Percentiles rank a stretch among this genome's conserved stretches.
Conservation (phyloP, 1,140 invertebrate genomes). For the Augochlora pura region DNA sequence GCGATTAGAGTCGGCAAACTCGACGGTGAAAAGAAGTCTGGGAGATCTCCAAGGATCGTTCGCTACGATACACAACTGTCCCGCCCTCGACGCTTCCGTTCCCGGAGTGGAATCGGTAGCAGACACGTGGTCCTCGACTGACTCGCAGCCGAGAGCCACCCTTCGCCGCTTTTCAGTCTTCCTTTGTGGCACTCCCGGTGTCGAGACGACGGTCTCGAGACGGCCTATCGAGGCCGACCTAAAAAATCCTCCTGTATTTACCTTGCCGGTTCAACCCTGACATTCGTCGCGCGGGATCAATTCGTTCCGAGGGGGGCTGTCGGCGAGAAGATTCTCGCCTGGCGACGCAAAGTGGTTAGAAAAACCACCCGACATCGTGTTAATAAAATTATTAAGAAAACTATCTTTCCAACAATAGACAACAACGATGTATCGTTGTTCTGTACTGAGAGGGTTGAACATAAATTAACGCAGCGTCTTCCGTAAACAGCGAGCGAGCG, state of each 20-base stretch:
- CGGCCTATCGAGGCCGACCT: conserved; percentile 3
- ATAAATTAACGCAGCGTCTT: no score
- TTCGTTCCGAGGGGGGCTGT: not conserved
- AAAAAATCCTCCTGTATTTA: conserved; percentile 19
- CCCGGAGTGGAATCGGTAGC: conserved; percentile 28
- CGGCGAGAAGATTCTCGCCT: no score
- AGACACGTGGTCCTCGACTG: conserved; percentile 35
- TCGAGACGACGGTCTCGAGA: conserved; percentile 13
- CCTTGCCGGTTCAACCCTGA: not conserved
- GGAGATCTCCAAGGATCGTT: conserved; percentile 9
- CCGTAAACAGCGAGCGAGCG: no score
- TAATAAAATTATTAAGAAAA: no score
- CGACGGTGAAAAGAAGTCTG: not conserved
- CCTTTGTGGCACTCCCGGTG: conserved; percentile 19
- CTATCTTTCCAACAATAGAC: no score
- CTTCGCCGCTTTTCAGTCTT: conserved; percentile 1
- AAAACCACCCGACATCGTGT: no score
- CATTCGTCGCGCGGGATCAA: not conserved
- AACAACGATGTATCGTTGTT: no score
- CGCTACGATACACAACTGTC: conserved; percentile 5
- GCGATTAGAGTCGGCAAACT: not conserved
- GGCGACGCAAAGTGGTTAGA: no score
- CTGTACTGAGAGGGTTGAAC: no score
- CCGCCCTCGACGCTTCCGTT: conserved; percentile 3
- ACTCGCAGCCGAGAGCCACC: conserved; percentile 16